Evolutionary conservation across 2,113 vertebrate genomes (phyloP).

Genomic region (Ophthalmolycus amberensis): DNA sequence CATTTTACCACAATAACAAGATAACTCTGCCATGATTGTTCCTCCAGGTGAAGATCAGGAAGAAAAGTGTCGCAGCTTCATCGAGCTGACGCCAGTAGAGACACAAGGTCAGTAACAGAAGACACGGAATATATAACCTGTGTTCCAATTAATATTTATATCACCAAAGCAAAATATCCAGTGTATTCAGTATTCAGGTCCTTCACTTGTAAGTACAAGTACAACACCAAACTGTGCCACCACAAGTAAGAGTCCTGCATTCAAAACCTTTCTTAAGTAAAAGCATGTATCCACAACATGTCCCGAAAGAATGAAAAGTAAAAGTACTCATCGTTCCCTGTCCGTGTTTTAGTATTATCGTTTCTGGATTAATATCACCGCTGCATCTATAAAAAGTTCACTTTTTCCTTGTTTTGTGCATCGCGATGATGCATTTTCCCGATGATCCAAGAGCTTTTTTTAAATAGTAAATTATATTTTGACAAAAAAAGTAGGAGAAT

Average conservation of each 20-base stretch:
- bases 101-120: constrained; percentile 77
- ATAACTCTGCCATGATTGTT: not conserved
- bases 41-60: constrained; percentile 71
- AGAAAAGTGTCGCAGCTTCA: constrained; percentile 88
- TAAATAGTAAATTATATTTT: too few relatives aligned
- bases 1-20: not conserved
- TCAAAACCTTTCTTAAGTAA: not conserved
- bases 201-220: too few relatives aligned
- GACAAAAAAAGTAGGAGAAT: too few relatives aligned
- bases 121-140: not conserved
- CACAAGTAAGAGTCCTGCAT: not conserved
- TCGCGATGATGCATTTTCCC: too few relatives aligned
- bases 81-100: constrained; percentile 86
- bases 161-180: not conserved
- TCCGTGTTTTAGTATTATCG: too few relatives aligned
- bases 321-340: too few relatives aligned
- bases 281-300: not conserved
- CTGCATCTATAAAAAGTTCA: too few relatives aligned
- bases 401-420: too few relatives aligned
- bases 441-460: too few relatives aligned
- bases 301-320: too few relatives aligned
- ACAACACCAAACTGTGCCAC: too few relatives aligned
- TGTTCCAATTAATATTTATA: not conserved
- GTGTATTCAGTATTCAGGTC: not conserved
- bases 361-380: not conserved